Evolutionary conservation across 2,888 invertebrate genomes (phyloP).

Genomic region (Drosophila setosimentum): DNA sequence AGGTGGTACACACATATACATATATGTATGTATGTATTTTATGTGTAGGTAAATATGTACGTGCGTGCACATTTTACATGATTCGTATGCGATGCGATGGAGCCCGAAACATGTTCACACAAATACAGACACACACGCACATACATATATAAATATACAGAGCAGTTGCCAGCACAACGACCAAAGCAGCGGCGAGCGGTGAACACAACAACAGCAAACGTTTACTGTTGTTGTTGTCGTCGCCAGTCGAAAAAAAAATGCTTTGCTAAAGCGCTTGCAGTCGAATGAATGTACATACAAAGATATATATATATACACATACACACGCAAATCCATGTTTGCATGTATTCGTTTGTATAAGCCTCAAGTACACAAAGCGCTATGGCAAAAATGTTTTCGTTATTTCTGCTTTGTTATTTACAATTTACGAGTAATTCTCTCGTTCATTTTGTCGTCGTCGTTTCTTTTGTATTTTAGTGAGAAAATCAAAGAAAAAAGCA

Average conservation of each 20-base stretch:
- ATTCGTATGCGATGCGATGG: slow-evolving; percentile 60
- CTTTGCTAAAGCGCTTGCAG: slow-evolving; percentile 42
- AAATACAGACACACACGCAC: slow-evolving; percentile 35
- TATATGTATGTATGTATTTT: not conserved
- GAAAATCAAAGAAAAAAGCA: slow-evolving; percentile 26
- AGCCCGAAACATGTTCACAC: slow-evolving; percentile 62
- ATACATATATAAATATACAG: slow-evolving; percentile 26
- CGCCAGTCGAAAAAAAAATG: slow-evolving; percentile 36
- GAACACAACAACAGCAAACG: slow-evolving; percentile 50
- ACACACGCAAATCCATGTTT: slow-evolving; percentile 9
- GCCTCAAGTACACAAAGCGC: slow-evolving; percentile 46
- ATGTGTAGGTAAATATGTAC: slow-evolving; percentile 22
- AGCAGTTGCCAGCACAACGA: slow-evolving; percentile 47
- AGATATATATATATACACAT: slow-evolving; percentile 1
- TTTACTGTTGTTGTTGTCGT: slow-evolving; percentile 37
- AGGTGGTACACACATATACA: not conserved
- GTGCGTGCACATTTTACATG: slow-evolving; percentile 52
- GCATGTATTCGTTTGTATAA: slow-evolving; percentile 30
- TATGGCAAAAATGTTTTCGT: slow-evolving; percentile 43
- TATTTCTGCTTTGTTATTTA: slow-evolving; percentile 69
- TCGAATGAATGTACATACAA: slow-evolving; percentile 27
- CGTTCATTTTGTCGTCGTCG: slow-evolving; percentile 53
- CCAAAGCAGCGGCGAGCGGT: slow-evolving; percentile 32
- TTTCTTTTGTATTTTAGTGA: slow-evolving; percentile 34
- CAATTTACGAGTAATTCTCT: slow-evolving; percentile 80